phyloP scores from a whole-genome alignment of 2,888 invertebrate genomes.

The Ernsta delagoae region DNA sequence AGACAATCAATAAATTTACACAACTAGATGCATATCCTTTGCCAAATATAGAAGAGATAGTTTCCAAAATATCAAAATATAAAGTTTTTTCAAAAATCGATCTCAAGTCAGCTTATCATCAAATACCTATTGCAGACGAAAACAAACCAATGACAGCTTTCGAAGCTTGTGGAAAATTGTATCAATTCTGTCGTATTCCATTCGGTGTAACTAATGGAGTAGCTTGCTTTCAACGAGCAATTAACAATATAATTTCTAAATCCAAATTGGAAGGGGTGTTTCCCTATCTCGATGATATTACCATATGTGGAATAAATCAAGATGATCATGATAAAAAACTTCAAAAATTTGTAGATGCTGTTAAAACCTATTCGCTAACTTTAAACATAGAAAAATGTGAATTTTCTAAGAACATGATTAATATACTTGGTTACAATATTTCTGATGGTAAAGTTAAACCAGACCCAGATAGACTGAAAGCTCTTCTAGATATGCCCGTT shows the following conservation, averaged over 20 bases:
- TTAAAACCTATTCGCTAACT: neutral
- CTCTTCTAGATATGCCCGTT: neutral
- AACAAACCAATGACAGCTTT: slow-evolving; percentile 16
- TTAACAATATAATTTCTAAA: neutral
- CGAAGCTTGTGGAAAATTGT: slow-evolving; percentile 1
- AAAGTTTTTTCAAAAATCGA: slow-evolving; percentile 16
- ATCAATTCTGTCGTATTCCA: slow-evolving; percentile 4
- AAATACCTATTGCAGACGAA: neutral
- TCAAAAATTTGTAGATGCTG: neutral
- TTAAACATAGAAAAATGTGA: neutral
- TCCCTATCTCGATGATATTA: neutral
- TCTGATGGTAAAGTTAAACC: neutral
- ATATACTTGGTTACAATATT: slow-evolving; percentile 4
- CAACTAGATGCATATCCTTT: slow-evolving; percentile 18
- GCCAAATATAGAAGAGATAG: slow-evolving; percentile 18
- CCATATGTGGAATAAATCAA: neutral
- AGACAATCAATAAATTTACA: slow-evolving; percentile 20
- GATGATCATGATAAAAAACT: neutral
- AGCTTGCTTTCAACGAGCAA: slow-evolving; percentile 17
- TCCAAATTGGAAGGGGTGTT: neutral
- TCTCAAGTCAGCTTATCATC: neutral
- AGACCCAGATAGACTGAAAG: neutral
- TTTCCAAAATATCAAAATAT: slow-evolving; percentile 15
- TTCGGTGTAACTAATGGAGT: slow-evolving; percentile 15
- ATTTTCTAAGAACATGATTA: neutral